These are phyloP conservation scores for Prunella strophiata DNA, from an alignment of 2,797 vertebrate genomes.

Conservation along the genomic window DNA sequence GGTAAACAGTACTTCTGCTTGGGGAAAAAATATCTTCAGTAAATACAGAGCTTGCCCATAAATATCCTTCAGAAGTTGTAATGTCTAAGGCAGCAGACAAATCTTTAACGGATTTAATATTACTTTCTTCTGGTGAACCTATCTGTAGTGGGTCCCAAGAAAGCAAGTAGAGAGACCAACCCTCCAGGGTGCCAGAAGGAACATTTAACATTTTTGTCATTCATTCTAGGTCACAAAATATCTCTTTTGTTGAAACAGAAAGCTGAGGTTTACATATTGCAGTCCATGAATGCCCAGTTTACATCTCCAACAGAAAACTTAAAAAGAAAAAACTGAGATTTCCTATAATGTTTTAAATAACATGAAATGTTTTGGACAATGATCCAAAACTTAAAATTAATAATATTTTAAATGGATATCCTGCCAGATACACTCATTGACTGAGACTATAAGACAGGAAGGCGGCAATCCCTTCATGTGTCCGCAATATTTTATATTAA, in stretches of 20 bases:
- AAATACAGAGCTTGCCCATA: not conserved
- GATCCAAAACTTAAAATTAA: not conserved
- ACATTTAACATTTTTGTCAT: not conserved
- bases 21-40: not conserved
- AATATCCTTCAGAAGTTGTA: not conserved
- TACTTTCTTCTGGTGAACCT: not conserved
- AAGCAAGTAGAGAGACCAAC: not conserved
- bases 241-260: slow-evolving; percentile 14
- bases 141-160: not conserved
- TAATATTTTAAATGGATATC: not conserved
- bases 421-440: not conserved
- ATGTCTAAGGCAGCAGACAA: not conserved
- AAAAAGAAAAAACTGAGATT: not conserved
- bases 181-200: not conserved
- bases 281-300: not conserved
- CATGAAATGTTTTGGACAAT: not conserved
- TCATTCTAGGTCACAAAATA: not conserved
- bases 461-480: not conserved
- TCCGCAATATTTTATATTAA: not conserved
- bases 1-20: not conserved
- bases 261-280: not conserved
- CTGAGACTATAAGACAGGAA: not conserved
- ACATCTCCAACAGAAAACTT: not conserved
- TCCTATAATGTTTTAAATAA: not conserved
- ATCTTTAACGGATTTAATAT: slow-evolving; percentile 36